These are phyloP conservation scores for Danio jaintianensis DNA, from an alignment of 2,797 vertebrate genomes.

Conservation along the genomic window DNA sequence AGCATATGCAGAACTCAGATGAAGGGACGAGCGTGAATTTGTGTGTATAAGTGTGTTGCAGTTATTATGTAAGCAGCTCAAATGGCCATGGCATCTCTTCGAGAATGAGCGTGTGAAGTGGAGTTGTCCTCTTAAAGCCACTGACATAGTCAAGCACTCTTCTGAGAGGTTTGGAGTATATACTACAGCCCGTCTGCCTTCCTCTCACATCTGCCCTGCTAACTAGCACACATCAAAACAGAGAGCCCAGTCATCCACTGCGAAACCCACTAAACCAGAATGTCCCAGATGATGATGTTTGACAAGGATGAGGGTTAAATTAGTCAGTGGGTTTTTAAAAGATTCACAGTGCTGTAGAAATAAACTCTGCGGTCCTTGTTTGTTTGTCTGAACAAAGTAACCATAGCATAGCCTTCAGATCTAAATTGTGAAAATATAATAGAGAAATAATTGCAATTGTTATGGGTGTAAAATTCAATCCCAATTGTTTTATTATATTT, in stretches of 20 bases:
- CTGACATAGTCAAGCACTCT: conserved; percentile 52
- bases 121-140: conserved; percentile 57
- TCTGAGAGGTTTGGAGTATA: conserved; percentile 49
- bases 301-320: conserved; percentile 17
- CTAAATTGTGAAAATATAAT: background rate
- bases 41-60: conserved; percentile 23
- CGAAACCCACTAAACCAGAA: conserved; percentile 5
- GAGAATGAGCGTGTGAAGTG: conserved; percentile 50
- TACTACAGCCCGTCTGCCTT: conserved; percentile 31
- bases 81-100: conserved; percentile 54
- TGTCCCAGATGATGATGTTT: conserved; percentile 7
- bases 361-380: background rate
- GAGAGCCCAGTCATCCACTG: conserved; percentile 23
- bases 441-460: background rate
- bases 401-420: background rate
- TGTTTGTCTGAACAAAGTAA: background rate
- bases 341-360: background rate
- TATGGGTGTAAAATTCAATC: background rate
- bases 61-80: conserved; percentile 60
- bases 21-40: conserved; percentile 35
- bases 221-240: conserved; percentile 47
- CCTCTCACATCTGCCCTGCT: conserved; percentile 40
- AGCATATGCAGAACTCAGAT: conserved; percentile 44
- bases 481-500: no score
- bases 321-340: background rate